These are phyloP conservation scores for Tetropium fuscum DNA, from an alignment of 2,888 invertebrate species.

Conservation along the genomic window DNA sequence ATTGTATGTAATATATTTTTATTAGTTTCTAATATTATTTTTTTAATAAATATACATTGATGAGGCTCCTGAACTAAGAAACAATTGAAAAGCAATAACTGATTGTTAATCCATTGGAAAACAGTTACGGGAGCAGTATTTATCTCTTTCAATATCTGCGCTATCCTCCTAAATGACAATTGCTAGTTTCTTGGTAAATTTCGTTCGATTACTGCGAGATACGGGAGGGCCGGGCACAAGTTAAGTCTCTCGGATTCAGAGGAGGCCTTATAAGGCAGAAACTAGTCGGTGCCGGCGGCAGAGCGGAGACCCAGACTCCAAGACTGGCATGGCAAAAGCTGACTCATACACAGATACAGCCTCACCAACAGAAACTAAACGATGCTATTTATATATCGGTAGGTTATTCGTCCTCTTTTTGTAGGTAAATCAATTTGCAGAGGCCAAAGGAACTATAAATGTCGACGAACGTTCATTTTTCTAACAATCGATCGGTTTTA, in stretches of 20 bases:
- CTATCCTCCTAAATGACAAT: too few species aligned
- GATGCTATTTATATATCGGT: conserved; percentile 14
- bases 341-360: conserved; percentile 22
- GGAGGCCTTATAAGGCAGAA: conserved; percentile 35
- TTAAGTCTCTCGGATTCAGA: conserved; percentile 14
- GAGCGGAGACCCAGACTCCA: conserved; percentile 43
- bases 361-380: conserved; percentile 20
- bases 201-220: conserved; percentile 8
- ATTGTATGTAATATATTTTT: too few species aligned
- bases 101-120: too few species aligned
- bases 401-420: not conserved
- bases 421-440: not conserved
- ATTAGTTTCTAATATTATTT: too few species aligned
- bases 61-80: too few species aligned
- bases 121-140: too few species aligned
- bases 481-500: too few species aligned
- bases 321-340: conserved; percentile 31
- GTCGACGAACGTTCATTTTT: too few species aligned
- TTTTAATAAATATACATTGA: too few species aligned
- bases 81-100: too few species aligned
- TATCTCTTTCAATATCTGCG: too few species aligned
- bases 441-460: too few species aligned
- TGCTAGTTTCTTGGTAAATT: conserved; percentile 2
- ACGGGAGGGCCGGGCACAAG: conserved; percentile 20
- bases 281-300: conserved; percentile 24